Base-by-base conservation (phyloP, 2,113 vertebrate species). In the Chaetorhynchus papuensis region DNA sequence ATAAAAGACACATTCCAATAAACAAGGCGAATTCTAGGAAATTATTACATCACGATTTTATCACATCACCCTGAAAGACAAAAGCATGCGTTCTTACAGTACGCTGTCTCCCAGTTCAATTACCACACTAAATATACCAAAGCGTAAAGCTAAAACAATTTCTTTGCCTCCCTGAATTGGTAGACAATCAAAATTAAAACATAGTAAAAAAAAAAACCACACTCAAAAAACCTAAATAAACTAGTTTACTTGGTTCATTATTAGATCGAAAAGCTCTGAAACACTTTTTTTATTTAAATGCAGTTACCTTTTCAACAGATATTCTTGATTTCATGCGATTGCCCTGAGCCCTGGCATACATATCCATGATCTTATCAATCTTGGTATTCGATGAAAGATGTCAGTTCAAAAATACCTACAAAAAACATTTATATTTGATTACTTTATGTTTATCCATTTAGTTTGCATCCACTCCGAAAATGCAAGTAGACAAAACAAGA, bases 271-370 rank as follows among this genome's bases (percentile, higher is more conserved):
- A 53, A 83, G 14, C 20, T 53, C 23, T 35, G 11, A 85, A n/a
- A 22, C 27, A 52, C 1, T 33, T 35, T 57, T 63, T 60, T 37
- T 9, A 53, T 60, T 44, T 13, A 30, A 86, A 70, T 27, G 52
- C 9, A 60, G 92, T 97, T 98, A 98, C 98, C 97, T 99, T 99
- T 96, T 98, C 98, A 70, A 99, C 87, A n/a, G 98, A 97, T 61
- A 98, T 79, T 93, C 98, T 98, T 72, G 98, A 97, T 96, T 98
- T 99, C 49, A 97, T 28, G 22, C 97, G 98, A 91, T 95, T 98
- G 87, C 98, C 98, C 97, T 97, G 98, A 86, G 98, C 97, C 85
- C 97, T 98, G 81, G 98, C 80, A 47, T 97, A 98, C 47, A 97
- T 71, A 31, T 99, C 99, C 99, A 99, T 99, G 63, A 87, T 92